Conservation (phyloP, 2,888 invertebrate genomes). For the Tetanocera ferruginea region DNA sequence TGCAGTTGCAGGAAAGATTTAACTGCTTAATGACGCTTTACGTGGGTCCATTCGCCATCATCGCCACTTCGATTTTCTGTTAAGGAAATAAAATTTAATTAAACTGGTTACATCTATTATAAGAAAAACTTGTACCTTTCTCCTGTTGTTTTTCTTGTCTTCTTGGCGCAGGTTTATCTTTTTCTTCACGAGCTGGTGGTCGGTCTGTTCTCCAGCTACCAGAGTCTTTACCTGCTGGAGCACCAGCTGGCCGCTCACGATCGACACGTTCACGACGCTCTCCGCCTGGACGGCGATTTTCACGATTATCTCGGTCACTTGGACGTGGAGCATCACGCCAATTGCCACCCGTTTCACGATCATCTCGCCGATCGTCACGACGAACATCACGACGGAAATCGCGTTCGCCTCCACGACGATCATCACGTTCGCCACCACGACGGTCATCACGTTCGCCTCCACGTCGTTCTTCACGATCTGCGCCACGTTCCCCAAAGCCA, state of each 20-base stretch:
- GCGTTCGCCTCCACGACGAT: slow-evolving; percentile 52
- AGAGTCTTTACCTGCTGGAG: slow-evolving; percentile 55
- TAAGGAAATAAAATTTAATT: slow-evolving; percentile 55
- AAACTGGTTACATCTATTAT: neutral
- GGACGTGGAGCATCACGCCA: slow-evolving; percentile 64
- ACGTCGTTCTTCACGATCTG: slow-evolving; percentile 42
- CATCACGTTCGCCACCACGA: slow-evolving; percentile 50
- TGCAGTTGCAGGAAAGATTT: slow-evolving; percentile 21
- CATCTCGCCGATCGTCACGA: slow-evolving; percentile 53
- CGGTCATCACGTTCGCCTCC: slow-evolving; percentile 54
- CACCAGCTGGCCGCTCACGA: slow-evolving; percentile 61
- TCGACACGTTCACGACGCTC: slow-evolving; percentile 51
- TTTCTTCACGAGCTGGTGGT: slow-evolving; percentile 62
- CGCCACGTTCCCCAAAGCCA: slow-evolving; percentile 41
- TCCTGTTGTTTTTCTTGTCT: slow-evolving; percentile 60
- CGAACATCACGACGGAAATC: slow-evolving; percentile 49
- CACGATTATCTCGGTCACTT: slow-evolving; percentile 59
- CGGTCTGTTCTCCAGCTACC: slow-evolving; percentile 67
- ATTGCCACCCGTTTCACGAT: slow-evolving; percentile 59
- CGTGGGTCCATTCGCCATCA: slow-evolving; percentile 75
- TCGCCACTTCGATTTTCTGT: slow-evolving; percentile 72
- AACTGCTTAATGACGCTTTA: slow-evolving; percentile 71
- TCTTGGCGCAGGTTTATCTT: slow-evolving; percentile 60
- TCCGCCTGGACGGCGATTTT: slow-evolving; percentile 50
- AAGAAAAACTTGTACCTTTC: slow-evolving; percentile 54